Evolutionary conservation across 37 sponge, comb jelly and placozoan species (phyloP), one percentile per base, ranked within the genome.

Genomic region (Halisarca cf. caerulea): DNA sequence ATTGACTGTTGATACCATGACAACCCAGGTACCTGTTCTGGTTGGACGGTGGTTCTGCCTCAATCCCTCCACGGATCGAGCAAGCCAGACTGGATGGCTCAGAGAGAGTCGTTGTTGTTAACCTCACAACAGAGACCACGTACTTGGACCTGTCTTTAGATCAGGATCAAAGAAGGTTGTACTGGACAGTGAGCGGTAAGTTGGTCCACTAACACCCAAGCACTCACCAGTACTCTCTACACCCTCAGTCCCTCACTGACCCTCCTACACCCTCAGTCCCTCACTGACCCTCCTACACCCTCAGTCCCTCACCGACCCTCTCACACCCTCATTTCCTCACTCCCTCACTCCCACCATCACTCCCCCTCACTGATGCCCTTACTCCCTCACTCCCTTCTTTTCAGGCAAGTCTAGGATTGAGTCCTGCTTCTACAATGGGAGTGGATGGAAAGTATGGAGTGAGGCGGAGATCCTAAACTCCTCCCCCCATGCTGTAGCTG

Each of bases 21-120:
- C 51, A 47, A 47, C 64, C 9, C n/a, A 62, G 64, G 64, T 62
- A 62, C 64, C 21, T 74, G 77, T 74, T 74, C 45, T 74, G 77
- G 77, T 8, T 74, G 45, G 77, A 74, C 44, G 41, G 38, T 6
- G 69, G 69, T 17, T 18, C 33, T 3, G 45, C 1, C 6, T 20
- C 6, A 4, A 15, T n/a, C 30, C 30, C 25, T 7, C 42, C 77
- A 2, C 77, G 77, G 21, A 6, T 74, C 1, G 77, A 74, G 45
- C 32, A 25, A 37, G 41, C 77, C 0, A 37, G 45, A 2, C 2
- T 74, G 45, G 45, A 74, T 14, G 42, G 77, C 20, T 25, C 44
- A 9, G 45, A 74, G 25, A 37, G 77, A 2, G 18, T 21, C 1
- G 25, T 43, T 1, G 21, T 74, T 15, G 42, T 74, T 15, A 74